phyloP scores from a whole-genome alignment of 2,797 vertebrate genomes.

The Dromococcyx pavoninus region DNA sequence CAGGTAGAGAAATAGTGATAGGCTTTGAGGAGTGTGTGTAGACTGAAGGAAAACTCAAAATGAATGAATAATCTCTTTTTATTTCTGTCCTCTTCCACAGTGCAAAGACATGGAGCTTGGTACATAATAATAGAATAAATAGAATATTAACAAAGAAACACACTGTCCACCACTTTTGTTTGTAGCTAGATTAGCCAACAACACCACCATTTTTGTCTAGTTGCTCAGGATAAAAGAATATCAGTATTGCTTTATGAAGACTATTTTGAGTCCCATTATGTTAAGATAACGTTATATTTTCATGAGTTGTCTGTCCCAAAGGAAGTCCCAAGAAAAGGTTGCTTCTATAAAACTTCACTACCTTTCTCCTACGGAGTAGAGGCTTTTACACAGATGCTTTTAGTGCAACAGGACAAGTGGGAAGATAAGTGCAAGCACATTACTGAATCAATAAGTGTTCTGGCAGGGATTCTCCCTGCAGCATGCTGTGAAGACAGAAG shows the following conservation, averaged over 20 bases:
- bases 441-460: background rate
- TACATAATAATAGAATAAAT: background rate
- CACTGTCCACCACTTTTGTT: background rate
- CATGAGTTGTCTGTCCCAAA: background rate
- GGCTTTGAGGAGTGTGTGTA: rapidly evolving
- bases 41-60: background rate
- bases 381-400: background rate
- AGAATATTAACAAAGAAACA: background rate
- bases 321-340: background rate
- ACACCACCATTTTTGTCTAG: background rate
- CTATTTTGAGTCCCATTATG: background rate
- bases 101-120: background rate
- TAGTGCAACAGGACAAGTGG: too few relatives aligned
- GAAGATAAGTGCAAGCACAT: background rate
- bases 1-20: background rate
- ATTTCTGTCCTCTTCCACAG: background rate
- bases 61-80: background rate
- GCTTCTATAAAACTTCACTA: background rate
- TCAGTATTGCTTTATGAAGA: background rate
- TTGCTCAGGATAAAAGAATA: background rate
- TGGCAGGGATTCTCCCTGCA: background rate
- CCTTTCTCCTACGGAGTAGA: background rate
- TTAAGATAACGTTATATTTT: background rate
- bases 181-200: background rate
- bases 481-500: background rate